A percentile compares a stretch with the other conserved stretches of the same genome.
Conservation (phyloP, 2,797 vertebrate genomes). For the Toxotes lorentzi region DNA sequence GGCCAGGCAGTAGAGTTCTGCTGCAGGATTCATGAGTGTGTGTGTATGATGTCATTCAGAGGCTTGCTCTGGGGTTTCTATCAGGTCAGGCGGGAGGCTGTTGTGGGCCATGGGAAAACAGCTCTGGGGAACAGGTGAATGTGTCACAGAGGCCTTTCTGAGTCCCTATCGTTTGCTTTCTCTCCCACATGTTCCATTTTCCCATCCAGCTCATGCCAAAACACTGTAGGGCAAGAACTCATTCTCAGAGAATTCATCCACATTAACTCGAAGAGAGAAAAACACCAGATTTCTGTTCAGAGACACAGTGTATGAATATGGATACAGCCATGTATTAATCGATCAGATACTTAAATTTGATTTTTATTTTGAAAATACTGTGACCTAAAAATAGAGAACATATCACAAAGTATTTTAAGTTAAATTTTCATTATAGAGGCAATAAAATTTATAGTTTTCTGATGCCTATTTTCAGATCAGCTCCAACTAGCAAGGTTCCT, state of each 20-base stretch:
- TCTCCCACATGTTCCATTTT: slow-evolving; percentile 73
- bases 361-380: background rate
- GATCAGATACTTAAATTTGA: background rate
- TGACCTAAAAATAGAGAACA: background rate
- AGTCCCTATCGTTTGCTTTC: slow-evolving; percentile 42
- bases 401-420: background rate
- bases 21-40: slow-evolving; percentile 32
- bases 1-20: slow-evolving; percentile 15
- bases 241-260: slow-evolving; percentile 47
- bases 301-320: slow-evolving; percentile 2
- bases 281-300: slow-evolving; percentile 13
- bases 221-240: slow-evolving; percentile 69
- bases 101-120: slow-evolving; percentile 85
- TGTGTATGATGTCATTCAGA: slow-evolving; percentile 59
- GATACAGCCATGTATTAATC: slow-evolving; percentile 1
- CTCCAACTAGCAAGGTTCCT: slow-evolving; percentile 25
- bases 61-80: slow-evolving; percentile 57
- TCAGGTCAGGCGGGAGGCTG: slow-evolving; percentile 74
- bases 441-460: background rate
- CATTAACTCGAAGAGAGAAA: slow-evolving; percentile 20
- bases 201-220: slow-evolving; percentile 80
- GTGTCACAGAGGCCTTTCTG: slow-evolving; percentile 77
- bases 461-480: background rate
- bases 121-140: slow-evolving; percentile 86
- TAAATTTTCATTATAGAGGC: background rate